phyloP scores from a whole-genome alignment of 2,797 vertebrate species.

The Typhlichthys subterraneus region DNA sequence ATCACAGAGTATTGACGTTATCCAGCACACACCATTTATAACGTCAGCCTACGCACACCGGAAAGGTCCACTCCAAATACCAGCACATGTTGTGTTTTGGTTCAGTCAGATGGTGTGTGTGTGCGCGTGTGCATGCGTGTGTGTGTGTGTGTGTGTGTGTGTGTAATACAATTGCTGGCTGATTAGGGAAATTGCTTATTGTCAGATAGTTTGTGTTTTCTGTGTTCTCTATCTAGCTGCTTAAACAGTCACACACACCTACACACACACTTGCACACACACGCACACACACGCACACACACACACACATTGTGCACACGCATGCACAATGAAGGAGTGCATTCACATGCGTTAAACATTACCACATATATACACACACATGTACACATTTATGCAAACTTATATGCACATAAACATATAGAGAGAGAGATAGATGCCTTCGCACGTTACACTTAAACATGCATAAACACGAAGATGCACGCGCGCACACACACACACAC shows the following conservation, averaged over 20 bases:
- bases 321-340: slow-evolving; percentile 8
- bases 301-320: slow-evolving; percentile 5
- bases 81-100: slow-evolving; percentile 69
- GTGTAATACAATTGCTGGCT: slow-evolving; percentile 7
- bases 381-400: neutral
- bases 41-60: slow-evolving; percentile 52
- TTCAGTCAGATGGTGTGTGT: slow-evolving; percentile 38
- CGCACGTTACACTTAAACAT: neutral
- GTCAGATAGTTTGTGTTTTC: slow-evolving; percentile 6
- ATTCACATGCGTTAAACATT: neutral
- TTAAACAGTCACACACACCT: slow-evolving; percentile 4
- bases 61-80: slow-evolving; percentile 66
- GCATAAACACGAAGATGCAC: slow-evolving; percentile 1
- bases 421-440: too few relatives aligned
- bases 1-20: slow-evolving; percentile 78
- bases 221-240: too few relatives aligned
- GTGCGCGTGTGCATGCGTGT: neutral
- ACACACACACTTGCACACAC: slow-evolving; percentile 15
- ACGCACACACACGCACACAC: slow-evolving; percentile 8
- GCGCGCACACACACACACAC: neutral
- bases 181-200: slow-evolving; percentile 33
- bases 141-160: slow-evolving; percentile 6
- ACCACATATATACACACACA: neutral
- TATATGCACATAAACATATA: too few relatives aligned
- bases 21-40: slow-evolving; percentile 71